Conservation (phyloP, 2,888 invertebrate species). For the Campoplex nolae region DNA sequence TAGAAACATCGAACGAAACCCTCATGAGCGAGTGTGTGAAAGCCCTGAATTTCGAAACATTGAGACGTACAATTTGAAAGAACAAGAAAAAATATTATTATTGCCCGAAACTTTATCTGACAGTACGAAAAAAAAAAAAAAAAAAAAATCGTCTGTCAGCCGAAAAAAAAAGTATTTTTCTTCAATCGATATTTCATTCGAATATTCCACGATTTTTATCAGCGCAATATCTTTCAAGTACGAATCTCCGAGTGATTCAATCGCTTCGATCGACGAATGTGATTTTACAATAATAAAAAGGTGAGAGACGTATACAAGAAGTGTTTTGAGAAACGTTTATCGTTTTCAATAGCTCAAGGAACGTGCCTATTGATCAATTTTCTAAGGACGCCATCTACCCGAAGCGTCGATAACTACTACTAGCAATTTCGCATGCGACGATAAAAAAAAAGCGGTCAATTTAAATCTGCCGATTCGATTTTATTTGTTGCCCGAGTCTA, state of each 20-base stretch:
- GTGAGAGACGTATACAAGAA: neutral
- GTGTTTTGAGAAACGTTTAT: neutral
- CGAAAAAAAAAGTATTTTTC: too few relatives aligned
- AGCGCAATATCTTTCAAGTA: neutral
- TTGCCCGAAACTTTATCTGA: neutral
- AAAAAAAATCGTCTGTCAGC: too few relatives aligned
- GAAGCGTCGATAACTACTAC: conserved; percentile 48
- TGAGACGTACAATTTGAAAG: neutral
- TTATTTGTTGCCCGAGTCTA: neutral
- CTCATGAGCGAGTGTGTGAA: neutral
- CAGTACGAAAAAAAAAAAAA: neutral
- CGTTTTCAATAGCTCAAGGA: conserved; percentile 30
- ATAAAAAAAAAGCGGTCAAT: neutral
- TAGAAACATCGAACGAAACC: neutral
- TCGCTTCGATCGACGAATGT: neutral
- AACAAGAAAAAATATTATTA: neutral
- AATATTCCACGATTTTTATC: neutral
- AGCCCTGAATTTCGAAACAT: neutral
- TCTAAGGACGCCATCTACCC: conserved; percentile 41
- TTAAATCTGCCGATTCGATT: conserved; percentile 9
- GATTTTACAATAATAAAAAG: conserved; percentile 1
- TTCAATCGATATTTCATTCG: neutral
- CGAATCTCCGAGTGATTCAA: neutral
- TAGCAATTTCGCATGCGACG: conserved; percentile 55
- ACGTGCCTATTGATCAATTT: conserved; percentile 49